These are phyloP conservation scores for Protaetia brevitarsis DNA, from an alignment of 1,140 invertebrate species.

Conservation along the genomic window DNA sequence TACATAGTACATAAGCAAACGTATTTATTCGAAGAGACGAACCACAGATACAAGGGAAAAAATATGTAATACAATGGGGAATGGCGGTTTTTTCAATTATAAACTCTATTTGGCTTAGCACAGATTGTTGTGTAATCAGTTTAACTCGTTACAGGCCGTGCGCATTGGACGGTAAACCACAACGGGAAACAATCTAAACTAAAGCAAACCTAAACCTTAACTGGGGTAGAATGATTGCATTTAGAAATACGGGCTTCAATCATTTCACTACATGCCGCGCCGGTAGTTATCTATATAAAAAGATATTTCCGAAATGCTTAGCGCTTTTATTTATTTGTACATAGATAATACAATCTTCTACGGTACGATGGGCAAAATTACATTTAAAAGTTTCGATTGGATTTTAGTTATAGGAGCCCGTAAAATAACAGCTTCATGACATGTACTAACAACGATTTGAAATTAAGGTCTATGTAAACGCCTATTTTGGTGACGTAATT, in stretches of 20 bases:
- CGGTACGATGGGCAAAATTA: no score
- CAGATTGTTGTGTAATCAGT: slow-evolving; percentile 52
- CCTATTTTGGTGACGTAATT: no score
- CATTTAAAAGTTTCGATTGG: no score
- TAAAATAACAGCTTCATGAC: no score
- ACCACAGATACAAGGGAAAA: slow-evolving; percentile 2
- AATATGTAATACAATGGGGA: slow-evolving; percentile 33
- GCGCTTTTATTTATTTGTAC: neutral
- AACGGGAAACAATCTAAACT: slow-evolving; percentile 48
- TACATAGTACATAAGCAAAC: no score
- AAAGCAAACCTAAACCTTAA: slow-evolving; percentile 51
- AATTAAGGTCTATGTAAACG: no score
- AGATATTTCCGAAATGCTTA: neutral
- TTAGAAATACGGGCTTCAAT: slow-evolving; percentile 34
- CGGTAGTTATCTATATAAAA: slow-evolving; percentile 19
- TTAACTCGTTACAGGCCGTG: slow-evolving; percentile 48
- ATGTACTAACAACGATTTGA: no score
- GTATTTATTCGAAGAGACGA: neutral
- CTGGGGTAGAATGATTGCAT: slow-evolving; percentile 51
- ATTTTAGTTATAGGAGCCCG: no score
- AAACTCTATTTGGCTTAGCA: slow-evolving; percentile 52
- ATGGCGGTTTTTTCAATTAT: slow-evolving; percentile 50
- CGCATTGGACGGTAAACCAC: slow-evolving; percentile 49
- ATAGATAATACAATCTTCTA: no score
- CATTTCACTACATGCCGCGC: slow-evolving; percentile 18